Percentiles rank a stretch among this genome's conserved stretches.
These are phyloP conservation scores for Nomada fucata DNA, from an alignment of 2,888 invertebrate genomes.

Conservation along the genomic window DNA sequence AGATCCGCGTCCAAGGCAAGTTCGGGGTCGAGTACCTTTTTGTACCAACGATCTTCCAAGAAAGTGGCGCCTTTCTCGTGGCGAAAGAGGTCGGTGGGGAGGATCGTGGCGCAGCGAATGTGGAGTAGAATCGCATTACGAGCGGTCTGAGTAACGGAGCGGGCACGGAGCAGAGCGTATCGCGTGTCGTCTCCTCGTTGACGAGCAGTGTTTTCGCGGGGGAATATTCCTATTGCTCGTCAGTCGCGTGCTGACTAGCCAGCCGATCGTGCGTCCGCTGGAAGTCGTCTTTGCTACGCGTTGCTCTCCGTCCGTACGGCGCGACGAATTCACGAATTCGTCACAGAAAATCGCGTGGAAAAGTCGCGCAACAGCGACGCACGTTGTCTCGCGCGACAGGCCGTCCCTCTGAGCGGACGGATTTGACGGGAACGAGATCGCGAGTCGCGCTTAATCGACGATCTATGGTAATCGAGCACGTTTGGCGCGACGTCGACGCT, in stretches of 20 bases:
- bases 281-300: background rate
- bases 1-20: slow-evolving; percentile 21
- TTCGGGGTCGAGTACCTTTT: slow-evolving; percentile 53
- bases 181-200: slow-evolving; percentile 66
- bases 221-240: slow-evolving; percentile 32
- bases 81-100: slow-evolving; percentile 53
- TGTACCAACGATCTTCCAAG: slow-evolving; percentile 40
- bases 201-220: slow-evolving; percentile 36
- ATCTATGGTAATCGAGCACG: background rate
- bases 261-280: slow-evolving; percentile 63
- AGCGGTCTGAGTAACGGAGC: slow-evolving; percentile 75
- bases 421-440: too few relatives aligned
- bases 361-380: background rate
- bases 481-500: background rate
- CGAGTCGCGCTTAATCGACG: too few relatives aligned
- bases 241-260: slow-evolving; percentile 79
- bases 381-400: background rate
- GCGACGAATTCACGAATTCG: background rate
- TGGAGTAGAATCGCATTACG: slow-evolving; percentile 77
- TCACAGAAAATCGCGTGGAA: slow-evolving; percentile 53
- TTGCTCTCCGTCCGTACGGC: slow-evolving; percentile 8
- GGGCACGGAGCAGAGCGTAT: slow-evolving; percentile 74
- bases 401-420: background rate
- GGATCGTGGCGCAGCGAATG: slow-evolving; percentile 65
- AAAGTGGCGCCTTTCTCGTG: slow-evolving; percentile 60